Conservation (phyloP, 2,113 vertebrate genomes). For the Bungarus multicinctus region DNA sequence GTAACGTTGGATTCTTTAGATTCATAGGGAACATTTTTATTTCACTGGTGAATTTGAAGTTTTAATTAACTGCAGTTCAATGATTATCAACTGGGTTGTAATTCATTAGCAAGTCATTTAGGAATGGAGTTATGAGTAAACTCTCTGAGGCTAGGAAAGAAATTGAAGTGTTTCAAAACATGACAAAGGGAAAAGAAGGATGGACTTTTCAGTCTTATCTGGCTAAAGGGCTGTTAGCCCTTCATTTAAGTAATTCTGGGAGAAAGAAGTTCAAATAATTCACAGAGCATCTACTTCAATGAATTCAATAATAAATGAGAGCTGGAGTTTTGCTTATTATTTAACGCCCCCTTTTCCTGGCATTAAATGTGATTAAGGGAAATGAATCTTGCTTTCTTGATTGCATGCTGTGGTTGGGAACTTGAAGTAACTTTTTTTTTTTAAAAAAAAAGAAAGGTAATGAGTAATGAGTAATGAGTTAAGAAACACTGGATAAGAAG, state of each 20-base stretch:
- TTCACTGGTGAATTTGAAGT: conserved; percentile 70
- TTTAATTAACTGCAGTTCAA: conserved; percentile 73
- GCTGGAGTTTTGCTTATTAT: background rate
- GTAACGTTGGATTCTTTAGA: conserved; percentile 69
- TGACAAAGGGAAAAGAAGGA: background rate
- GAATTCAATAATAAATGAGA: background rate
- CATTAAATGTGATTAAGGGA: background rate
- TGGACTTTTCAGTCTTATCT: background rate
- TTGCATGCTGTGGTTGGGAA: background rate
- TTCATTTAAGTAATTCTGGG: background rate
- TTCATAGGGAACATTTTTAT: conserved; percentile 62
- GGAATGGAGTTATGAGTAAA: conserved; percentile 28
- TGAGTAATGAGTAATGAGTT: background rate
- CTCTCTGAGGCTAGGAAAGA: background rate
- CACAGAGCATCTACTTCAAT: background rate
- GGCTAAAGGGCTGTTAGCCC: background rate
- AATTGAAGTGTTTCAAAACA: background rate
- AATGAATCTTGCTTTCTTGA: background rate
- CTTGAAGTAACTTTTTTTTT: background rate
- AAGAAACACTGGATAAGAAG: background rate
- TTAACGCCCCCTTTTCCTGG: background rate
- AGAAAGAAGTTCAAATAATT: background rate
- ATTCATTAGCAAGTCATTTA: conserved; percentile 48
- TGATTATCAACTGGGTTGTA: conserved; percentile 59
- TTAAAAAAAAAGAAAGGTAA: background rate